Conservation (phyloP, 2,113 vertebrate genomes). For the Otis tarda region DNA sequence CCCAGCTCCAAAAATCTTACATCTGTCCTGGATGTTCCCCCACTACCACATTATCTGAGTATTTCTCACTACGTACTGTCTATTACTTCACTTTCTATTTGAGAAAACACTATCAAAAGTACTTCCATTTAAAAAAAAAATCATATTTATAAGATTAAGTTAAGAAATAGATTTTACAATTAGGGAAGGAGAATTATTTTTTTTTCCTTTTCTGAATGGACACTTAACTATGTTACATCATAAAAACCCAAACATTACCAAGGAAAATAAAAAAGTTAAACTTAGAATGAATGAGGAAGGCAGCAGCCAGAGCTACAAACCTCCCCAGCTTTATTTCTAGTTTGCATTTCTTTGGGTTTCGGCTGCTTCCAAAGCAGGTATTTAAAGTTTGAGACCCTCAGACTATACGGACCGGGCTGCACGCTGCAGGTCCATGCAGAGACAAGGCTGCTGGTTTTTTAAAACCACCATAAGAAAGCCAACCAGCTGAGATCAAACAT, state of each 20-base stretch:
- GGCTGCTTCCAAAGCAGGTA: neutral
- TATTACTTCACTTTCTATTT: neutral
- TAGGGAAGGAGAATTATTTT: neutral
- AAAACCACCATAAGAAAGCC: neutral
- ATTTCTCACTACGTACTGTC: neutral
- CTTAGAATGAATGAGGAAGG: neutral
- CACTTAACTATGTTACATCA: fast-evolving
- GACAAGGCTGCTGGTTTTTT: neutral
- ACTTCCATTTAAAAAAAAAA: neutral
- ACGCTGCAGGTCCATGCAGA: neutral
- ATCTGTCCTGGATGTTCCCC: neutral
- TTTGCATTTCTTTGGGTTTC: constrained; percentile 27
- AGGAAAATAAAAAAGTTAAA: neutral
- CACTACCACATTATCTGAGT: neutral
- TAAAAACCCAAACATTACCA: neutral
- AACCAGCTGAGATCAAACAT: neutral
- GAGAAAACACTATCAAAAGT: neutral
- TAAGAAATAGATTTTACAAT: neutral
- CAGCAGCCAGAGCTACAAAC: neutral
- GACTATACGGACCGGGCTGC: neutral
- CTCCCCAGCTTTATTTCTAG: constrained; percentile 18
- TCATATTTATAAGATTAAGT: neutral
- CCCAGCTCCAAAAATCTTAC: neutral
- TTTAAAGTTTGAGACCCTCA: constrained; percentile 29
- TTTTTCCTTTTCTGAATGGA: neutral